A percentile compares a stretch with the other conserved stretches of the same genome.
Conservation (phyloP, 2,113 vertebrate genomes). For the Sceloporus tristichus region DNA sequence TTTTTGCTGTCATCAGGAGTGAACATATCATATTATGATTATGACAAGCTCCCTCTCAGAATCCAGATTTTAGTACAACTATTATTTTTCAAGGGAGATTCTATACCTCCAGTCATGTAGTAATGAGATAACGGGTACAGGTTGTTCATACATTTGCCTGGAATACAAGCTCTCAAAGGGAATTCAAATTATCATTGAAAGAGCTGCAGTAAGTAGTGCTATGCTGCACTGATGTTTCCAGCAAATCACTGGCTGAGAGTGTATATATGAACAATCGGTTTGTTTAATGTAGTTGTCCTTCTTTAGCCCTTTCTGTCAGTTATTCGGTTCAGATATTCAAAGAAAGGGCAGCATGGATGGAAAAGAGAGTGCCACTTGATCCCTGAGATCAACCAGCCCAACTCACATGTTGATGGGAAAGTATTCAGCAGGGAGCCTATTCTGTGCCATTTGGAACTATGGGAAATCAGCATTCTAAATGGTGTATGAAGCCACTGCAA, state of each 20-base stretch:
- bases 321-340: neutral
- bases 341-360: neutral
- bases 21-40: constrained; percentile 13
- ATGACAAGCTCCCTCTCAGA: constrained; percentile 22
- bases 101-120: neutral
- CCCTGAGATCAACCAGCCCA: neutral
- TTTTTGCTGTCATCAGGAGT: constrained; percentile 22
- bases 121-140: neutral
- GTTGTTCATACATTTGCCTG: neutral
- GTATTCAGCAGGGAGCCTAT: neutral
- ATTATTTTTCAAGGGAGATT: constrained; percentile 5
- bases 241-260: too few relatives aligned
- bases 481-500: too few relatives aligned
- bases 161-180: neutral
- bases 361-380: neutral
- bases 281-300: neutral
- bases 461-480: too few relatives aligned
- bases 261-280: neutral
- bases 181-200: constrained; percentile 3
- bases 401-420: neutral
- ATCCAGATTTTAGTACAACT: constrained; percentile 3
- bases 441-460: neutral
- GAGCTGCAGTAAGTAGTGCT: neutral
- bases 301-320: neutral
- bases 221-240: neutral